Evolutionary conservation across 1,140 invertebrate species (phyloP), one percentile per base, ranked within the genome.

Genomic region (Philopotamus ludificatus): DNA sequence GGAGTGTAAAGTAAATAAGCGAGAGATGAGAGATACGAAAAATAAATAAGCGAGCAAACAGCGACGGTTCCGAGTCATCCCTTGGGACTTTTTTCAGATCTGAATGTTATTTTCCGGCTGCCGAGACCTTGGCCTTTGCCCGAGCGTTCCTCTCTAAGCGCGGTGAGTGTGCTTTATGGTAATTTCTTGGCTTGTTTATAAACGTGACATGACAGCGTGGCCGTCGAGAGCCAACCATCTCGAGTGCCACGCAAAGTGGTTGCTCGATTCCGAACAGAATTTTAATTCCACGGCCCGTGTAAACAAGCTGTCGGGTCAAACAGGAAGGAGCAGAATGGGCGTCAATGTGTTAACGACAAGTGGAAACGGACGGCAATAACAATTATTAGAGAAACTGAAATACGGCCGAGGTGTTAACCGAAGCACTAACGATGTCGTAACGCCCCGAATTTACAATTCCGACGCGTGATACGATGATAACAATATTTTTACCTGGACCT

Each of bases 61-160:
- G 12, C 28, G 28, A 34, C 12, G 28, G 28, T 12, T 34, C 12
- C 28, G 28, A 34, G 28, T 34, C 28, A 4, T 7, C 4, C 12
- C 12, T 34, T 12, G 28, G 28, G 28, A 9, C 44, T n/a, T n/a
- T n/a, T n/a, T n/a, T n/a, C n/a, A n/a, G n/a, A n/a, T n/a, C n/a
- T n/a, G n/a, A n/a, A n/a, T n/a, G n/a, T n/a, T n/a, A n/a, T n/a
- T n/a, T n/a, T 47, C 44, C 18, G 44, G 4, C 8, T 12, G 44
- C 44, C n/a, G n/a, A 20, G 44, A 47, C 44, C 44, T 47, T 47
- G 44, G 18, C 10, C 44, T 20, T n/a, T n/a, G n/a, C n/a, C n/a
- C n/a, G n/a, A n/a, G n/a, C n/a, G n/a, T n/a, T n/a, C n/a, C n/a
- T n/a, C n/a, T n/a, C n/a, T n/a, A n/a, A n/a, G n/a, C n/a, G n/a